Percentiles rank a stretch among this genome's conserved stretches.
phyloP scores from a whole-genome alignment of 1,140 invertebrate genomes.

The Colletes gigas region DNA sequence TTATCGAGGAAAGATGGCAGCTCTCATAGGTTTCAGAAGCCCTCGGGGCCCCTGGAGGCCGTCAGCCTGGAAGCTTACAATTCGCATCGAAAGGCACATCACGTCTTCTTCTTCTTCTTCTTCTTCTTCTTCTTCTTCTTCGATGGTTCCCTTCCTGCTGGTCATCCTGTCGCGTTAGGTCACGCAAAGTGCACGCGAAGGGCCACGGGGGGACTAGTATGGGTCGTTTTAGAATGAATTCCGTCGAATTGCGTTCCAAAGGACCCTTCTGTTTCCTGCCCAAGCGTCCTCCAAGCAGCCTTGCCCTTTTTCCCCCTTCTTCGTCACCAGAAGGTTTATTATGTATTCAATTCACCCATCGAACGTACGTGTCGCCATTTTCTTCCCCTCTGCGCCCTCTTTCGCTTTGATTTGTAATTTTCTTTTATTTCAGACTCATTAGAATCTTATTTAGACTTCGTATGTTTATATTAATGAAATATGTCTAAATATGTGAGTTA shows the following conservation, averaged over 20 bases:
- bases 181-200: constrained; percentile 25
- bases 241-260: constrained; percentile 65
- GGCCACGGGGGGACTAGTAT: constrained; percentile 3
- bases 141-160: neutral
- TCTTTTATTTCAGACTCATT: no score
- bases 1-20: constrained; percentile 46
- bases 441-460: no score
- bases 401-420: no score
- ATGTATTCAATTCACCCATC: constrained; percentile 42
- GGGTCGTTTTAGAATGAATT: constrained; percentile 60
- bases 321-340: constrained; percentile 19
- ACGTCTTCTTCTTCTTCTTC: constrained; percentile 50
- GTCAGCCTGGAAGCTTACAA: constrained; percentile 56
- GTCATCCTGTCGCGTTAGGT: constrained; percentile 42
- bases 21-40: constrained; percentile 58
- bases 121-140: constrained; percentile 25
- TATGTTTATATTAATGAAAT: no score
- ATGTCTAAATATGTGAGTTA: no score
- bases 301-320: constrained; percentile 40
- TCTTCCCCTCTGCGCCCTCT: no score
- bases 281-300: constrained; percentile 71
- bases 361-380: neutral
- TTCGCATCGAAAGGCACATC: constrained; percentile 63
- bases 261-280: constrained; percentile 66
- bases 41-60: constrained; percentile 46